Conservation (phyloP, 2,113 vertebrate species). For the Desmodus rotundus region DNA sequence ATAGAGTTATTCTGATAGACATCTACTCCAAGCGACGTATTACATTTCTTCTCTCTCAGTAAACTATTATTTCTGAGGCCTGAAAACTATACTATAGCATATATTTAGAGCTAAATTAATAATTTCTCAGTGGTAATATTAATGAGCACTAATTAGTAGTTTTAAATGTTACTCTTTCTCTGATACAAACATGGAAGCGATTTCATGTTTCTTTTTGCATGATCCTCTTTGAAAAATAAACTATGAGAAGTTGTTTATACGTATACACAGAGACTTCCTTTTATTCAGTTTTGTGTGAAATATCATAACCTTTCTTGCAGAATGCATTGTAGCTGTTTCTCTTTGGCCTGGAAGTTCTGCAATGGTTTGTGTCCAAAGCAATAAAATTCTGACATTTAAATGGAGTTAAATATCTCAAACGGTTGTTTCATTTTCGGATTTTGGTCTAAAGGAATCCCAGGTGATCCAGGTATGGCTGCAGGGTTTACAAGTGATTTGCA, state of each 20-base stretch:
- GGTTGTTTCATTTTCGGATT: background rate
- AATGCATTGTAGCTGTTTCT: background rate
- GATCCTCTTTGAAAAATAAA: background rate
- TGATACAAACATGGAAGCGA: background rate
- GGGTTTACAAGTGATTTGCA: background rate
- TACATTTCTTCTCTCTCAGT: background rate
- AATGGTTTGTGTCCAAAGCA: slow-evolving; percentile 24
- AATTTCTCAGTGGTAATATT: background rate
- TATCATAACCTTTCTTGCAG: slow-evolving; percentile 43
- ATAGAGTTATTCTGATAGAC: background rate
- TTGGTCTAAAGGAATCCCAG: slow-evolving; percentile 14
- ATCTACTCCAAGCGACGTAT: background rate
- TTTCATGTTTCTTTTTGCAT: background rate
- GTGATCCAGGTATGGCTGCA: background rate
- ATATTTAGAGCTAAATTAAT: background rate
- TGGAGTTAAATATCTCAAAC: slow-evolving; percentile 30
- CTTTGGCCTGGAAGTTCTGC: background rate
- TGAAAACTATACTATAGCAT: background rate
- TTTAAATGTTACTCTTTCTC: background rate
- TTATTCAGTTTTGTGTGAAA: background rate
- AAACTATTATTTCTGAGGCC: background rate
- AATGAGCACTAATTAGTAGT: background rate
- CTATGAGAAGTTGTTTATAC: background rate
- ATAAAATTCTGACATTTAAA: slow-evolving; percentile 44
- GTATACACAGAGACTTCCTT: background rate